A percentile compares a stretch with the other conserved stretches of the same genome.
These are phyloP conservation scores for Macrosteles quadrilineatus DNA, from an alignment of 1,140 invertebrate species.

Conservation along the genomic window DNA sequence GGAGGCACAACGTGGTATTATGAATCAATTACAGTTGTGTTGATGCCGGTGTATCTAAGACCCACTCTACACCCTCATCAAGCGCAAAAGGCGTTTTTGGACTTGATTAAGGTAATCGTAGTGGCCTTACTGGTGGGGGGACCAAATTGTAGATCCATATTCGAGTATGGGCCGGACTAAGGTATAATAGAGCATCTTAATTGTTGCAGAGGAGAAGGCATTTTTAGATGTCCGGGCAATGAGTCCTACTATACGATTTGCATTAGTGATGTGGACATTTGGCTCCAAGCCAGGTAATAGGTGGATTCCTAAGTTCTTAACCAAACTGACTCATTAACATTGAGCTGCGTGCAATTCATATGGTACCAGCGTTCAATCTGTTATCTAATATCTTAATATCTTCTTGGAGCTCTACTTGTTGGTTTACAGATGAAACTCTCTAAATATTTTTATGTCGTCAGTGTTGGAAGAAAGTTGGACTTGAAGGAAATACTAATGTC, in stretches of 20 bases:
- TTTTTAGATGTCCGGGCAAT: neutral
- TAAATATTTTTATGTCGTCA: slow-evolving; percentile 33
- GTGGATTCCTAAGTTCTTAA: neutral
- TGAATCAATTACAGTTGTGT: neutral
- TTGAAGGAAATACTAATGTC: slow-evolving; percentile 42
- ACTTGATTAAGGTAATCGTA: neutral
- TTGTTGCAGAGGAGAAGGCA: too few species aligned
- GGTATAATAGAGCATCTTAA: neutral
- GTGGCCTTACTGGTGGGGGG: neutral
- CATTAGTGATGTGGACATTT: neutral
- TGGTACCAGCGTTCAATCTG: neutral
- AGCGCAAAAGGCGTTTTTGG: too few species aligned
- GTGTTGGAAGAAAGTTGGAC: slow-evolving; percentile 41
- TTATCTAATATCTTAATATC: too few species aligned
- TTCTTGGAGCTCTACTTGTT: neutral
- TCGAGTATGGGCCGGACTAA: neutral
- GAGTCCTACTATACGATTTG: neutral
- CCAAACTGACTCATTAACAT: neutral
- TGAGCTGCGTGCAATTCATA: neutral
- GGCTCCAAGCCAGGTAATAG: neutral
- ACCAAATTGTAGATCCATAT: neutral
- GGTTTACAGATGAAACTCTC: neutral
- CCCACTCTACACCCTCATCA: neutral
- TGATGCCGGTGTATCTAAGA: neutral
- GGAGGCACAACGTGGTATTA: too few species aligned